These are phyloP conservation scores for Rostrhamus sociabilis DNA, from an alignment of 2,797 vertebrate species.

Conservation along the genomic window DNA sequence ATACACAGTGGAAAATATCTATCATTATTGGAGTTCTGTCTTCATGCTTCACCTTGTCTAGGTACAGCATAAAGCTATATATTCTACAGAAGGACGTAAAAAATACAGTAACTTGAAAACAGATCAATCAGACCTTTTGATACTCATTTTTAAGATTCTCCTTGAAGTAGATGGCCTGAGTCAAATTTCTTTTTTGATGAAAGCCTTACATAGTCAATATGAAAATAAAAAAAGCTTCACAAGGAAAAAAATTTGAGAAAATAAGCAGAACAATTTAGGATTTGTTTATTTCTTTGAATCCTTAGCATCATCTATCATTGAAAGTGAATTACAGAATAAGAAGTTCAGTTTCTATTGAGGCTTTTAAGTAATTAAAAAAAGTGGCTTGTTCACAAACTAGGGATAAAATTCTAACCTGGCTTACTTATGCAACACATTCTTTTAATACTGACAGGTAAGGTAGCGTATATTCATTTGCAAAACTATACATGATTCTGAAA, in stretches of 20 bases:
- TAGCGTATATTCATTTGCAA: background rate
- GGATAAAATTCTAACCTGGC: background rate
- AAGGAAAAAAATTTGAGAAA: background rate
- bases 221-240: background rate
- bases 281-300: background rate
- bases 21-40: background rate
- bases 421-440: background rate
- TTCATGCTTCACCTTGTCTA: background rate
- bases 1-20: background rate
- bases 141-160: slow-evolving; percentile 17
- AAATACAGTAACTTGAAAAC: slow-evolving; percentile 10
- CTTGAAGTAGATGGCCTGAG: background rate
- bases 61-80: background rate
- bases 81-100: background rate
- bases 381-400: background rate
- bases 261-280: background rate
- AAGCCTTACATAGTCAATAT: background rate
- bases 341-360: background rate
- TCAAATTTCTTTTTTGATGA: background rate
- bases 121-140: slow-evolving; percentile 35
- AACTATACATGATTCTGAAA: background rate
- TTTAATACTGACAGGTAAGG: background rate
- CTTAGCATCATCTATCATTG: background rate
- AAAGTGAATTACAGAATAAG: background rate
- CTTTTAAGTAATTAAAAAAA: background rate